Evolutionary conservation across 2,888 invertebrate species (phyloP).

Genomic region (Phrixothrix hirtus): DNA sequence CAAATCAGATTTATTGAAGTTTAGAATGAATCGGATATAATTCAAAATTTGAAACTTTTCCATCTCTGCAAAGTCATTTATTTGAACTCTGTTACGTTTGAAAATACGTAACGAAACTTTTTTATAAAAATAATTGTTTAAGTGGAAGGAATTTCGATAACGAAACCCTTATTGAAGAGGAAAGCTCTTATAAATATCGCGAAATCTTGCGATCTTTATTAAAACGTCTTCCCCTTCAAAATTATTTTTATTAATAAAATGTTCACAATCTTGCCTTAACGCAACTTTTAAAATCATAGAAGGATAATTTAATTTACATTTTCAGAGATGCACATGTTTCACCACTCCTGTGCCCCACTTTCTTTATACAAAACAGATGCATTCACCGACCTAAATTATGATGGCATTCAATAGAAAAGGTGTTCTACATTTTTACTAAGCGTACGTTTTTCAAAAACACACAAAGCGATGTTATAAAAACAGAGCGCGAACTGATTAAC

Average conservation of each 20-base stretch:
- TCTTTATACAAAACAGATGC: no score
- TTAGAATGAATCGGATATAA: slow-evolving; percentile 19
- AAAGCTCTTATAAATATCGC: neutral
- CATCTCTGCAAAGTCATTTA: neutral
- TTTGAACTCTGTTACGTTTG: neutral
- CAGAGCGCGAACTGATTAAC: no score
- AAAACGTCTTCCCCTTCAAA: neutral
- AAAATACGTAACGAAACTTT: neutral
- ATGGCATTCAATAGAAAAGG: no score
- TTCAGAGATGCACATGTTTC: no score
- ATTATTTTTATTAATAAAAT: neutral
- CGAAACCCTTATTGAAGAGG: slow-evolving; percentile 1
- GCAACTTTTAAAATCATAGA: no score
- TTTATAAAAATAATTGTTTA: slow-evolving; percentile 1
- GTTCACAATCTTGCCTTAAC: neutral
- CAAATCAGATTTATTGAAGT: slow-evolving; percentile 18
- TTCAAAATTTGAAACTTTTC: slow-evolving; percentile 6
- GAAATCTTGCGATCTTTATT: neutral
- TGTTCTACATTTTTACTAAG: no score
- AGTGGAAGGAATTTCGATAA: slow-evolving; percentile 11
- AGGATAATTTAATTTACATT: neutral
- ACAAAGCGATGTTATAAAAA: no score
- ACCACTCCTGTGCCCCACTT: no score
- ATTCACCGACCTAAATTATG: no score
- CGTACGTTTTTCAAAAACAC: no score